Conservation (phyloP, 2,113 vertebrate genomes). For the Antechinus flavipes region DNA sequence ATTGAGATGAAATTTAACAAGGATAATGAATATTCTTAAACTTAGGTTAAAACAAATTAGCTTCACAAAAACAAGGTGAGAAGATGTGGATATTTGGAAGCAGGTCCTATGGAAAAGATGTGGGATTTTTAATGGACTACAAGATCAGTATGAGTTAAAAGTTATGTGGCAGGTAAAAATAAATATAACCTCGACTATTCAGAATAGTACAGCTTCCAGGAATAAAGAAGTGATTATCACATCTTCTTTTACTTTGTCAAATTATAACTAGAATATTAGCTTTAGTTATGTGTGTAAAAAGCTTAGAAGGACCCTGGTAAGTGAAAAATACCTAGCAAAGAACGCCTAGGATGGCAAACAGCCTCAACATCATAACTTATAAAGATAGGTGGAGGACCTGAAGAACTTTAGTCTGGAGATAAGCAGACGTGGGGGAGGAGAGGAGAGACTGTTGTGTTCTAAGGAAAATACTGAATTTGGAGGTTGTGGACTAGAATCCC, state of each 20-base stretch:
- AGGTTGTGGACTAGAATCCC: neutral
- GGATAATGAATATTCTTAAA: neutral
- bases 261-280: neutral
- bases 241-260: constrained; percentile 5
- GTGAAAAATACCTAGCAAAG: neutral
- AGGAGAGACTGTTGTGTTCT: neutral
- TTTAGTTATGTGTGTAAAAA: neutral
- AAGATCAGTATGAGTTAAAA: neutral
- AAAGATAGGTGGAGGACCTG: neutral
- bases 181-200: neutral
- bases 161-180: neutral
- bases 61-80: neutral
- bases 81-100: neutral
- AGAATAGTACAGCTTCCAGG: neutral
- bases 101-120: neutral
- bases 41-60: neutral
- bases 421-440: neutral
- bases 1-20: neutral
- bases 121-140: neutral
- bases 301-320: neutral
- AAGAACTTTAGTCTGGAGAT: neutral
- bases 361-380: neutral
- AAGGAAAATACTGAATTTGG: neutral
- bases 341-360: neutral
- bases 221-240: neutral